Conservation (phyloP, 2,888 invertebrate species). For the Zhuqinia jingwanae region DNA sequence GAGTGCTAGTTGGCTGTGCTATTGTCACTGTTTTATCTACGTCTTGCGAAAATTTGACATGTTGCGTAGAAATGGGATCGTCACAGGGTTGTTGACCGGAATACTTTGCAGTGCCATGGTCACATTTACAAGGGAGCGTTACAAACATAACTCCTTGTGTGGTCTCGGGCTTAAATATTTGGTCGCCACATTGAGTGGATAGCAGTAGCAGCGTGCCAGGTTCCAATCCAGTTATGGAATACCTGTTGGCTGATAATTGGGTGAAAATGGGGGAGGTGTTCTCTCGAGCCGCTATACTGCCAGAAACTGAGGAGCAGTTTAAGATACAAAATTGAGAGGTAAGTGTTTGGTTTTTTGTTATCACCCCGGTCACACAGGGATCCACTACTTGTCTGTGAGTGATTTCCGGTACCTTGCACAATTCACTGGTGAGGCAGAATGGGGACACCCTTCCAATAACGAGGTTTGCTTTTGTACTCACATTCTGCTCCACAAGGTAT, state of each 20-base stretch:
- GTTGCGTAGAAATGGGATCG: slow-evolving; percentile 44
- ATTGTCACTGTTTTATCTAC: too few species aligned
- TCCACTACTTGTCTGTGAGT: slow-evolving; percentile 64
- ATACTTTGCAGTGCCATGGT: slow-evolving; percentile 38
- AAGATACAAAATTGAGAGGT: slow-evolving; percentile 55
- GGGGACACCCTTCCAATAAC: slow-evolving; percentile 51
- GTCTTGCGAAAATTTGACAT: too few species aligned
- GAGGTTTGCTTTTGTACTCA: not conserved
- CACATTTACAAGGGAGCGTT: slow-evolving; percentile 65
- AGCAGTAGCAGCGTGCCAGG: slow-evolving; percentile 12
- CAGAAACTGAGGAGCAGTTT: slow-evolving; percentile 54
- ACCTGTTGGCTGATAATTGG: slow-evolving; percentile 59
- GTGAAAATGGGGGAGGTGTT: slow-evolving; percentile 59
- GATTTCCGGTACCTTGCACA: slow-evolving; percentile 68
- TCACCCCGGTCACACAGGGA: slow-evolving; percentile 66
- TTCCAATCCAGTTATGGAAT: slow-evolving; percentile 60
- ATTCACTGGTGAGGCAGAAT: slow-evolving; percentile 53
- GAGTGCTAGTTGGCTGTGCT: too few species aligned
- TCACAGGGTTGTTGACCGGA: slow-evolving; percentile 58
- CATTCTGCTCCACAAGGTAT: slow-evolving; percentile 62
- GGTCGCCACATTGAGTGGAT: slow-evolving; percentile 36
- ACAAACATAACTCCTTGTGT: slow-evolving; percentile 62
- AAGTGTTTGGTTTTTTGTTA: slow-evolving; percentile 56
- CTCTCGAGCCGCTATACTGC: slow-evolving; percentile 8
- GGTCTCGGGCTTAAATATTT: slow-evolving; percentile 43